Evolutionary conservation across 2,797 vertebrate genomes (phyloP).

Genomic region (Ispidina lecontei): DNA sequence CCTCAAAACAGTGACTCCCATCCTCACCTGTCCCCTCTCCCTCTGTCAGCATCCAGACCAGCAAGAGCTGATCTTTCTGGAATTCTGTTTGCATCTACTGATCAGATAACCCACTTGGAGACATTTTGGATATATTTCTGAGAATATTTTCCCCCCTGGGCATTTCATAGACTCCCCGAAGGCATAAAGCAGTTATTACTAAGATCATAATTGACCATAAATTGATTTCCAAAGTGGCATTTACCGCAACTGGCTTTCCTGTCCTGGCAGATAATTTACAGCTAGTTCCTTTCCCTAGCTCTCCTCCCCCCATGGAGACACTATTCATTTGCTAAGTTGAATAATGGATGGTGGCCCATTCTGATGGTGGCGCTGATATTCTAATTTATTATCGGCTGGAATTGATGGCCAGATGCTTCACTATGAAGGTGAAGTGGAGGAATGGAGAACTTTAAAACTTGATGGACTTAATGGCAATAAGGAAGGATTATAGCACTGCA

Average conservation of each 20-base stretch:
- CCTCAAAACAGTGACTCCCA: not conserved
- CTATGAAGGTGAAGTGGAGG: not conserved
- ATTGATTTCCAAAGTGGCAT: conserved; percentile 52
- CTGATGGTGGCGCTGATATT: not conserved
- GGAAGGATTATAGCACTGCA: not conserved
- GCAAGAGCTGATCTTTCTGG: not conserved
- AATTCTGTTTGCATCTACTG: not conserved
- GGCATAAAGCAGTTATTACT: conserved; percentile 6
- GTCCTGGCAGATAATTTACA: not conserved
- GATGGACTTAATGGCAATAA: not conserved
- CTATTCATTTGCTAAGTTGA: conserved; percentile 23
- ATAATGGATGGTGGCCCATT: not conserved
- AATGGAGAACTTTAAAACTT: not conserved
- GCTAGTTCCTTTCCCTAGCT: not conserved
- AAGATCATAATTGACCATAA: conserved; percentile 11
- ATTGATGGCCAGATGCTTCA: not conserved
- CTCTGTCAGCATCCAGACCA: not conserved
- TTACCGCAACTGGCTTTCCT: conserved; percentile 42
- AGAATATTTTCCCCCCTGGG: conserved; percentile 9
- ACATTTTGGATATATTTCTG: conserved; percentile 14
- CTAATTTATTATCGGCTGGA: not conserved
- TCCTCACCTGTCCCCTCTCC: fast-evolving
- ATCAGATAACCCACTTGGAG: not conserved
- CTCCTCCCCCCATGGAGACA: not conserved
- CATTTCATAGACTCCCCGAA: not conserved